phyloP scores from a whole-genome alignment of 2,797 vertebrate genomes.

The Lagorchestes hirsutus region DNA sequence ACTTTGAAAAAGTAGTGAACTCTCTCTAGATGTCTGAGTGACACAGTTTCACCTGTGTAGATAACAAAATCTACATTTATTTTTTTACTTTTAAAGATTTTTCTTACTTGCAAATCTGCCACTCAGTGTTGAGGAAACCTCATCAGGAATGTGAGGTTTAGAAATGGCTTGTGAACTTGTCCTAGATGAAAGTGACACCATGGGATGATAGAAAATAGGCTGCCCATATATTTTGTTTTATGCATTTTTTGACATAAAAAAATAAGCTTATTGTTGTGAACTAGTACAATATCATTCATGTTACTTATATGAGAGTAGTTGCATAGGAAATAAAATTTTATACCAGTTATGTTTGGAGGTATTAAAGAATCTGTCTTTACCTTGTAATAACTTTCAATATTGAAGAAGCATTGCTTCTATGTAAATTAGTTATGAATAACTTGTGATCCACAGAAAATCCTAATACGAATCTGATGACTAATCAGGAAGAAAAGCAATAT shows the following conservation, averaged over 20 bases:
- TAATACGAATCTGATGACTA: slow-evolving; percentile 36
- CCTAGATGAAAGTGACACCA: slow-evolving; percentile 10
- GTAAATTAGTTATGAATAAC: slow-evolving; percentile 33
- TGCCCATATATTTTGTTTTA: slow-evolving; percentile 11
- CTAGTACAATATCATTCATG: slow-evolving; percentile 24
- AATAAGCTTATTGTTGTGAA: slow-evolving; percentile 26
- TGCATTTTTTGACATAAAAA: slow-evolving; percentile 36
- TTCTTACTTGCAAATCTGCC: slow-evolving; percentile 49
- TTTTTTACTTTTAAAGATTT: neutral
- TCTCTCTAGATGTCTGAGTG: neutral
- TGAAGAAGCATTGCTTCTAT: slow-evolving; percentile 4
- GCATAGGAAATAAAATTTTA: slow-evolving; percentile 2
- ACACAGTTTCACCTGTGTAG: neutral
- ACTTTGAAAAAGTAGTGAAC: neutral
- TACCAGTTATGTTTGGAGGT: slow-evolving; percentile 37
- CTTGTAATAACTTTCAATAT: slow-evolving; percentile 32
- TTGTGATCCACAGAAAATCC: slow-evolving; percentile 47
- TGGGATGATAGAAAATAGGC: slow-evolving; percentile 35
- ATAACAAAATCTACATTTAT: neutral
- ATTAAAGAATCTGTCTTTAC: slow-evolving; percentile 16
- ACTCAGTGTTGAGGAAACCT: slow-evolving; percentile 35
- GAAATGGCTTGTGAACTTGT: slow-evolving; percentile 49
- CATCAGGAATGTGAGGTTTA: slow-evolving; percentile 47
- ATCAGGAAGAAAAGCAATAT: slow-evolving; percentile 36
- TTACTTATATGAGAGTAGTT: slow-evolving; percentile 53